These are phyloP conservation scores for Bombus picipes DNA, from an alignment of 1,140 invertebrate species.

Conservation along the genomic window DNA sequence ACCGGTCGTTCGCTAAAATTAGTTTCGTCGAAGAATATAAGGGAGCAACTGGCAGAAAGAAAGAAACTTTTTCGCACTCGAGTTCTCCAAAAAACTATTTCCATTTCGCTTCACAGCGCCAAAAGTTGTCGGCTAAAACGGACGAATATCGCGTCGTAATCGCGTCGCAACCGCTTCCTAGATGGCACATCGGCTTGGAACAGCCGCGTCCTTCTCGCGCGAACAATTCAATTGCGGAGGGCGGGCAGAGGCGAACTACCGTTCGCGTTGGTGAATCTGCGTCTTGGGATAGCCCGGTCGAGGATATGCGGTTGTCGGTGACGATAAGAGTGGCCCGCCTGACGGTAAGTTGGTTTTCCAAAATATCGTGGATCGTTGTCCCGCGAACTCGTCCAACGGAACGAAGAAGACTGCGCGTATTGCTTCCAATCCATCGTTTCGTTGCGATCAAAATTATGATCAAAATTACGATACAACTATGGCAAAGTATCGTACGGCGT, in stretches of 20 bases:
- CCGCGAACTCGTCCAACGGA: not conserved
- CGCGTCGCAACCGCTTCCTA: no score
- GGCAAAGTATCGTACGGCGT: no score
- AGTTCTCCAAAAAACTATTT: no score
- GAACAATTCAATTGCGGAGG: not conserved
- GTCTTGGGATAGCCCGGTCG: slow-evolving; percentile 33
- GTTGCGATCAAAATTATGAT: no score
- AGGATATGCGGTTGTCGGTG: slow-evolving; percentile 60
- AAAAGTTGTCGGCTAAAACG: no score
- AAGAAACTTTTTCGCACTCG: no score
- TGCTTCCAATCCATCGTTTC: no score
- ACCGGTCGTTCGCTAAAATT: no score
- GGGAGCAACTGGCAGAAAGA: no score
- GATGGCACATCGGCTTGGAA: not conserved
- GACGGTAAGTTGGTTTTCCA: slow-evolving; percentile 37
- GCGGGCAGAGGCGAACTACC: not conserved
- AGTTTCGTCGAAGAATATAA: not conserved
- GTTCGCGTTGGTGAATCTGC: slow-evolving; percentile 30
- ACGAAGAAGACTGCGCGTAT: not conserved
- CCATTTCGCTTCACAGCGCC: no score
- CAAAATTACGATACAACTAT: rapidly evolving
- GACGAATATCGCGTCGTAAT: no score
- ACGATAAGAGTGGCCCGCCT: slow-evolving; percentile 51
- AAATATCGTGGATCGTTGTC: slow-evolving; percentile 18
- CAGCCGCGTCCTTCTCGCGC: no score